These are phyloP conservation scores for Acanthococcus lagerstroemiae DNA, from an alignment of 2,888 invertebrate species.

Conservation along the genomic window DNA sequence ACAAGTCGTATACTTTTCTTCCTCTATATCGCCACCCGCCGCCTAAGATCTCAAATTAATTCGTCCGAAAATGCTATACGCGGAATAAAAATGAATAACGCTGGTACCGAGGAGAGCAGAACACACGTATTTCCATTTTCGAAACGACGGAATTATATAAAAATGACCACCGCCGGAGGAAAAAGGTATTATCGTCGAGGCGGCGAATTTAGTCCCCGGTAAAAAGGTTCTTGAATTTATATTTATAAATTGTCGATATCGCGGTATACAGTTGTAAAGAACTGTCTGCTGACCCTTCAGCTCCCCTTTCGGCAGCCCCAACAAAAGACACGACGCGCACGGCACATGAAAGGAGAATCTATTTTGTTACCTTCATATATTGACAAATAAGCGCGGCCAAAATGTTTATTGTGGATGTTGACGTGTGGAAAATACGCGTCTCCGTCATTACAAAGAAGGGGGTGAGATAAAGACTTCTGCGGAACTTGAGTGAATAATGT, in stretches of 20 bases:
- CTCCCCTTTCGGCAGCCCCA: not conserved
- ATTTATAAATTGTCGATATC: not conserved
- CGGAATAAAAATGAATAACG: not conserved
- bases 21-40: not conserved
- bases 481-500: too few relatives aligned
- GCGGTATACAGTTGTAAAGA: not conserved
- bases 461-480: constrained; percentile 8
- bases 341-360: not conserved
- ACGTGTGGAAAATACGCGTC: not conserved
- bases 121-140: not conserved
- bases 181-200: not conserved
- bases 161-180: not conserved
- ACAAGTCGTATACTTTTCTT: too few relatives aligned
- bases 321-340: not conserved
- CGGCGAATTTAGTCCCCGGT: not conserved
- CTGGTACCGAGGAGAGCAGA: not conserved
- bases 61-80: not conserved
- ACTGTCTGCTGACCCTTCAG: not conserved
- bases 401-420: constrained; percentile 4
- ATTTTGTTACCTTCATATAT: constrained; percentile 1
- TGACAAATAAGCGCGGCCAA: constrained; percentile 6
- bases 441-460: not conserved
- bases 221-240: constrained; percentile 8
- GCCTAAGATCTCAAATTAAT: not conserved
- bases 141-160: not conserved